Percentiles rank a stretch among this genome's conserved stretches.
These are phyloP conservation scores for Uropetala carovei DNA, from an alignment of 2,888 invertebrate species.

Conservation along the genomic window DNA sequence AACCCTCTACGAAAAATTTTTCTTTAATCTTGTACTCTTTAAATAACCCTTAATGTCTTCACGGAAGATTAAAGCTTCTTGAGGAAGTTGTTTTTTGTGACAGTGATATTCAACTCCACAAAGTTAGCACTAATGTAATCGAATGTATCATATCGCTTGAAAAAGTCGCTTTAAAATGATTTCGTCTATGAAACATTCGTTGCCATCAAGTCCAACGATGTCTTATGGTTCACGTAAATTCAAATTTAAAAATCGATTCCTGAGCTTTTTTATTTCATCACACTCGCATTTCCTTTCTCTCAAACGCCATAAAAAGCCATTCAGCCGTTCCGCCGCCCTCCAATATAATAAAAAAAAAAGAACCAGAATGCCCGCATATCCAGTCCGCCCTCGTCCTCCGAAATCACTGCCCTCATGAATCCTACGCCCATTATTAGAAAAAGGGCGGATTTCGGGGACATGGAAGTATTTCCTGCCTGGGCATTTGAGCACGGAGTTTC, in stretches of 20 bases:
- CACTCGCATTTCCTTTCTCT: neutral
- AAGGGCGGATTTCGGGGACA: neutral
- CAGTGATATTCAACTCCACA: neutral
- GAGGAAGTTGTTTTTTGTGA: neutral
- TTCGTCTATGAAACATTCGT: too few species aligned
- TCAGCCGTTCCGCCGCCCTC: too few species aligned
- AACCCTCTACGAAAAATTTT: too few species aligned
- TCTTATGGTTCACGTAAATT: conserved; percentile 8
- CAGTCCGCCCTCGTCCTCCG: neutral
- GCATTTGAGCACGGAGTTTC: neutral
- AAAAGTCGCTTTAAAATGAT: neutral
- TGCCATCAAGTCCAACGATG: too few species aligned
- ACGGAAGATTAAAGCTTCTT: too few species aligned
- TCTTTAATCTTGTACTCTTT: too few species aligned
- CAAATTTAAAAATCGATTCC: conserved; percentile 23
- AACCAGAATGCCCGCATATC: too few species aligned
- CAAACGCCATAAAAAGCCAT: conserved; percentile 5
- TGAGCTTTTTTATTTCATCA: neutral
- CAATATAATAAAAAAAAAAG: too few species aligned
- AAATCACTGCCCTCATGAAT: neutral
- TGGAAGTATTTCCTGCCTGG: neutral
- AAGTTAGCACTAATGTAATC: too few species aligned
- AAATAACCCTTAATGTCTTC: too few species aligned
- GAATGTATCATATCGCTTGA: neutral
- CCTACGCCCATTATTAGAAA: neutral